These are phyloP conservation scores for Ariolimax columbianus DNA, from an alignment of 2,888 invertebrate species.

Conservation along the genomic window DNA sequence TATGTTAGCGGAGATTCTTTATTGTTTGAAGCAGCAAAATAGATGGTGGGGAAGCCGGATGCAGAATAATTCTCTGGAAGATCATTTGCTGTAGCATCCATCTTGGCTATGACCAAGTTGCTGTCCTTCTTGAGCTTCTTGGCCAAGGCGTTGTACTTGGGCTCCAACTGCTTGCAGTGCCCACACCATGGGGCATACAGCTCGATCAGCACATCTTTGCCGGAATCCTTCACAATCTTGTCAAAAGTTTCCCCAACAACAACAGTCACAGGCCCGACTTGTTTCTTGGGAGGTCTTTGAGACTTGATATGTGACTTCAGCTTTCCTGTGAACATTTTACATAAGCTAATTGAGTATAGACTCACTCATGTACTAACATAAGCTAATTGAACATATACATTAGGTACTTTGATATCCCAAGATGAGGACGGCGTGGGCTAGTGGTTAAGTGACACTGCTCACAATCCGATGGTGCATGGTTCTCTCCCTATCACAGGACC, in stretches of 20 bases:
- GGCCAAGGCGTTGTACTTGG: constrained; percentile 79
- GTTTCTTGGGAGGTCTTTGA: constrained; percentile 80
- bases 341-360: no score
- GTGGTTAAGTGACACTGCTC: no score
- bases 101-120: constrained; percentile 76
- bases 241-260: constrained; percentile 82
- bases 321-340: constrained; percentile 75
- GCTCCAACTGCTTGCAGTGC: constrained; percentile 82
- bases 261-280: constrained; percentile 80
- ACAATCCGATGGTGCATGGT: no score
- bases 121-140: constrained; percentile 74
- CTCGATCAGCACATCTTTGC: constrained; percentile 82
- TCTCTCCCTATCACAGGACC: no score
- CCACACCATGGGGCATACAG: constrained; percentile 83
- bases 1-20: constrained; percentile 78
- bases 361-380: no score
- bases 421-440: no score
- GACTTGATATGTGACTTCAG: constrained; percentile 80
- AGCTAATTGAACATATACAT: no score
- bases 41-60: constrained; percentile 81
- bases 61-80: constrained; percentile 77
- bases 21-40: constrained; percentile 77
- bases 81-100: constrained; percentile 81
- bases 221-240: constrained; percentile 79
- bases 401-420: no score